Base-by-base conservation (phyloP, 2,797 vertebrate genomes). In the Periparus ater region DNA sequence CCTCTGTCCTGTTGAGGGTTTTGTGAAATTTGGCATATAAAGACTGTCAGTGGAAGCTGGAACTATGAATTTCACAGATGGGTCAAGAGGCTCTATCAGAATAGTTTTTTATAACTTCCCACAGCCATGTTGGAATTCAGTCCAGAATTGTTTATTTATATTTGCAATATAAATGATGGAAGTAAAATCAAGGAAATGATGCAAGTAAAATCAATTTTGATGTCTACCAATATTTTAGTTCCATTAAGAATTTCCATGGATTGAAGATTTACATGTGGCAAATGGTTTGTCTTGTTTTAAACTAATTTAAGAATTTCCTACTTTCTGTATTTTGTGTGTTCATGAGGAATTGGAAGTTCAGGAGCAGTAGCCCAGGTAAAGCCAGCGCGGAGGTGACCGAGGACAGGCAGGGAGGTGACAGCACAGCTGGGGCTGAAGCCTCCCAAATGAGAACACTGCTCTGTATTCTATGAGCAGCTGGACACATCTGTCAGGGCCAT, bases 141-240 rank as follows among this genome's bases (percentile, higher is more conserved):
- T 73, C 70, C 26, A 54, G 86, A 73, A 53, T 63, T 48, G 88
- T 94, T 65, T 77, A 5, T 93, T 97, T 95, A 74, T 60, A 72
- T 90, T 85, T 95, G 44, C 92, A 42, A 40, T 40, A 17, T 15
- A 42, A 42, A 42, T 42, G 42, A 42, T 73, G 60, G 58, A 38
- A 89, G 20, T 93, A 85, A 97, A 97, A 93, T 93, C 53, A 19
- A 42, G 40, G 40, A 42, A 42, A 17, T 42, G 15, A 42, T 73
- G 60, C 61, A 38, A 89, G 20, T 93, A 85, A 97, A 97, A 93
- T 93, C 53, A 19, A 50, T 88, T 93, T 97, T 85, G 67, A 47
- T 94, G 57, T 82, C 81, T 76, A 60, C 47, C 57, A 40, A 18
- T 92, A 9, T 94, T 61, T 76, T 61, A 70, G 47, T 95, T 94